Conservation (phyloP, 2,113 vertebrate species). For the Onychostruthus taczanowskii region DNA sequence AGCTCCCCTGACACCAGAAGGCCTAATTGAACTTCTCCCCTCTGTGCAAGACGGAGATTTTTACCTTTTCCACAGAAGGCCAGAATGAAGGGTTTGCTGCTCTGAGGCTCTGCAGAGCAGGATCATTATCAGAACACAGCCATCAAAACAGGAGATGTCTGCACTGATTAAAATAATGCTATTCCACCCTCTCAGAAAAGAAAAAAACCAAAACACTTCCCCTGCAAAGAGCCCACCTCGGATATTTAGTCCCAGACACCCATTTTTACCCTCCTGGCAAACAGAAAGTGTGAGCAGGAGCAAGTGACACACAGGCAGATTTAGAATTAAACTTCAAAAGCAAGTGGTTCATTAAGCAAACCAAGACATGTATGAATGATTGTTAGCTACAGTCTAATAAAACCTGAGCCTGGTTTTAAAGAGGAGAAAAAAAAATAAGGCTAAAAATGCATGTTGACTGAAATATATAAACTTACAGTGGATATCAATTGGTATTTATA, state of each 20-base stretch:
- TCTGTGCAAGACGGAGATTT: not conserved
- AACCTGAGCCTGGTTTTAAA: not conserved
- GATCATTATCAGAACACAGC: not conserved
- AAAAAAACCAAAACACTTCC: not conserved
- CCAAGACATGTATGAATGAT: not conserved
- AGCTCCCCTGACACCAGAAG: not conserved
- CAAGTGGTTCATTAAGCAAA: not conserved
- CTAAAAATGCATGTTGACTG: not conserved
- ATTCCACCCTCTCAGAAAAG: not conserved
- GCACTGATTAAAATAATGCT: slow-evolving; percentile 3
- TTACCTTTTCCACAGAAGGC: not conserved
- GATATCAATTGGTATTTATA: slow-evolving; percentile 46
- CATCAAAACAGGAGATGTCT: not conserved
- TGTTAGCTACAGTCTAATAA: not conserved
- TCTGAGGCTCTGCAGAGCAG: not conserved
- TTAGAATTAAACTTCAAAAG: slow-evolving; percentile 37
- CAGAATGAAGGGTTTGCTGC: not conserved
- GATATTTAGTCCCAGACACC: not conserved
- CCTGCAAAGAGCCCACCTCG: not conserved
- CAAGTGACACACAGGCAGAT: not conserved
- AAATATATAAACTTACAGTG: not conserved
- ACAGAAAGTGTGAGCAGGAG: not conserved
- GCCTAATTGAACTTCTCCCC: slow-evolving; percentile 8
- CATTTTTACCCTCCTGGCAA: slow-evolving; percentile 3
- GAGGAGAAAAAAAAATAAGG: not conserved